Evolutionary conservation across 2,888 invertebrate species (phyloP).

Genomic region (Ophion ventricosus): DNA sequence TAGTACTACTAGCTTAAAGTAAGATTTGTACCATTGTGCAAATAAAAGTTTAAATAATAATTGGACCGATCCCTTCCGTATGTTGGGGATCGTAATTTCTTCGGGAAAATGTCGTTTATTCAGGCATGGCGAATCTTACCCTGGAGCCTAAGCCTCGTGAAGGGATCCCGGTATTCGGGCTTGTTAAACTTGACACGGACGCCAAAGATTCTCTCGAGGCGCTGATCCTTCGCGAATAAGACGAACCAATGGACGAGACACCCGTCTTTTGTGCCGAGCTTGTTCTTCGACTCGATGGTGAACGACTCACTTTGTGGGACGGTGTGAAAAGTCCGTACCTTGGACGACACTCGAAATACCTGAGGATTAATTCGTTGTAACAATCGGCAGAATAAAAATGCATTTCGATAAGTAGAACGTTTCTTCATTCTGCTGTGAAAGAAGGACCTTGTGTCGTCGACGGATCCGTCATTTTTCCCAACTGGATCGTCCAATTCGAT

Average conservation of each 20-base stretch:
- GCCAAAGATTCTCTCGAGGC: conserved; percentile 95
- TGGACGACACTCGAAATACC: conserved; percentile 97
- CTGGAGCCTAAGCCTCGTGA: conserved; percentile 87
- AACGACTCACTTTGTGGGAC: conserved; percentile 93
- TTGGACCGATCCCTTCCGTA: too few relatives aligned
- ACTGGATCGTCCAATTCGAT: conserved; percentile 96
- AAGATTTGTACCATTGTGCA: background rate
- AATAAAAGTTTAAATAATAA: background rate
- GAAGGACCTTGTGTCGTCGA: conserved; percentile 93
- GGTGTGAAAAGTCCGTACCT: conserved; percentile 97
- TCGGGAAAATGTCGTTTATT: conserved; percentile 67
- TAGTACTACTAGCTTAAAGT: too few relatives aligned
- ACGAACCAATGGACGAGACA: conserved; percentile 85
- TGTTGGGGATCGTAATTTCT: conserved; percentile 29
- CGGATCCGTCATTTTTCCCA: conserved; percentile 98
- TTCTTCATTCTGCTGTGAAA: background rate
- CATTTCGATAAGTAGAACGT: background rate
- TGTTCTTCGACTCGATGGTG: conserved; percentile 90
- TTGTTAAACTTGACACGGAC: conserved; percentile 83
- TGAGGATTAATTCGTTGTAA: conserved; percentile 78
- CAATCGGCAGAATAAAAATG: conserved; percentile 7
- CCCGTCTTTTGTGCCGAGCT: conserved; percentile 85
- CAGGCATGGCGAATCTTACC: conserved; percentile 88
- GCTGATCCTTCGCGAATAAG: conserved; percentile 86
- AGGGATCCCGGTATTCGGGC: conserved; percentile 77